phyloP scores from a whole-genome alignment of 2,797 vertebrate genomes.

The Melanotaenia maccullochi region DNA sequence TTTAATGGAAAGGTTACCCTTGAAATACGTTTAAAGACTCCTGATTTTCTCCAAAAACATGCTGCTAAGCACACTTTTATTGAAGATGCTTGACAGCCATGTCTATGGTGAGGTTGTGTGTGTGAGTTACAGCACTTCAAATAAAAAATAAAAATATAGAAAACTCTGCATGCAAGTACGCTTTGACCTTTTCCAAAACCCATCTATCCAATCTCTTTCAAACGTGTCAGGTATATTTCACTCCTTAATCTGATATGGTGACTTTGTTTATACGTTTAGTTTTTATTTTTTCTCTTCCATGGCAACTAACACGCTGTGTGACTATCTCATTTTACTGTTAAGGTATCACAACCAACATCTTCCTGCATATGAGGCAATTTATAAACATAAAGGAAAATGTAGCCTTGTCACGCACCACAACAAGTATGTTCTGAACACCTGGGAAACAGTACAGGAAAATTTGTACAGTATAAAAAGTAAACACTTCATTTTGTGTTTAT shows the following conservation, averaged over 20 bases:
- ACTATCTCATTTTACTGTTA: not conserved
- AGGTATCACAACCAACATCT: not conserved
- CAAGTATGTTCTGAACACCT: not conserved
- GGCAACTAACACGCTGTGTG: not conserved
- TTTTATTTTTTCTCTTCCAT: not conserved
- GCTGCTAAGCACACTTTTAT: not conserved
- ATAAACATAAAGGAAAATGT: not conserved
- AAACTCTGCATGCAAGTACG: not conserved
- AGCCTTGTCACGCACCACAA: not conserved
- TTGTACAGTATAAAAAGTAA: not conserved
- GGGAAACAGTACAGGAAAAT: not conserved
- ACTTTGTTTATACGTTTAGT: too few relatives aligned
- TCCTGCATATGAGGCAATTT: not conserved
- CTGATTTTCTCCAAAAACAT: not conserved
- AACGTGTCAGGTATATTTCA: not conserved
- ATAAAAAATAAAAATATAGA: not conserved
- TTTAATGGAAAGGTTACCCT: not conserved
- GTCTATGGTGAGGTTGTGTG: too few relatives aligned
- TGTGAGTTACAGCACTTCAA: too few relatives aligned
- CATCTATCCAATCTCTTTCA: not conserved
- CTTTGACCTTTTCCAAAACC: not conserved
- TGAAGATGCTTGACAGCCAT: not conserved
- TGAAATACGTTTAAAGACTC: not conserved
- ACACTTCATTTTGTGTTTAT: too few relatives aligned
- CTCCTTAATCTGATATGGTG: not conserved